phyloP scores from a whole-genome alignment of 2,888 invertebrate genomes.

The Euplagia quadripunctaria region DNA sequence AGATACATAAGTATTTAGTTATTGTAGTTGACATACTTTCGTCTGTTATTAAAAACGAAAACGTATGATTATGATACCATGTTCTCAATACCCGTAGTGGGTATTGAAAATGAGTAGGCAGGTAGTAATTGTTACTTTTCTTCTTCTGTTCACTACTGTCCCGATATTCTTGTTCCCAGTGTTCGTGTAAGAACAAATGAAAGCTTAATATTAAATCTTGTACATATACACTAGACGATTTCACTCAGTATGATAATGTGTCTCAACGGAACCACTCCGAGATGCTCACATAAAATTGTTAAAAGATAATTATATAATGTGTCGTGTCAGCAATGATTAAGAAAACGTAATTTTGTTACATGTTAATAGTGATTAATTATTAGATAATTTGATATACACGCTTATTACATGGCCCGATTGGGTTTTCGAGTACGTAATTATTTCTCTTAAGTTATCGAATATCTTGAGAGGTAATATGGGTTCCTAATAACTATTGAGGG shows the following conservation, averaged over 20 bases:
- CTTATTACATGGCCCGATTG: constrained; percentile 40
- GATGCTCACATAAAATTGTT: constrained; percentile 46
- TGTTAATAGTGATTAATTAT: constrained; percentile 47
- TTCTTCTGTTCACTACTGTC: background rate
- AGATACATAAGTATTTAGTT: no score
- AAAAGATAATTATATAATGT: constrained; percentile 43
- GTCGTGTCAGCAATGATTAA: constrained; percentile 37
- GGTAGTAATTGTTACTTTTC: background rate
- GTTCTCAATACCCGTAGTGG: no score
- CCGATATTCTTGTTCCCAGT: no score
- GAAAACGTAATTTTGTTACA: constrained; percentile 45
- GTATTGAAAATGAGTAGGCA: no score
- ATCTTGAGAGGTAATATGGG: background rate
- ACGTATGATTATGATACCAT: no score
- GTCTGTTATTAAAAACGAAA: no score
- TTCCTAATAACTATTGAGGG: constrained; percentile 7
- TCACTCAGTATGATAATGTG: constrained; percentile 25
- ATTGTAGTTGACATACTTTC: no score
- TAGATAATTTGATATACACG: constrained; percentile 36
- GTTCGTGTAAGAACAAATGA: background rate
- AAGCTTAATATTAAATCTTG: constrained; percentile 19
- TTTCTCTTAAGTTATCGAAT: constrained; percentile 10
- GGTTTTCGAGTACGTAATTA: constrained; percentile 32
- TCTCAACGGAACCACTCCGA: constrained; percentile 22
- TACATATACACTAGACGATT: constrained; percentile 16